phyloP scores from a whole-genome alignment of 1,140 invertebrate species.

The Drosophila oshimai region DNA sequence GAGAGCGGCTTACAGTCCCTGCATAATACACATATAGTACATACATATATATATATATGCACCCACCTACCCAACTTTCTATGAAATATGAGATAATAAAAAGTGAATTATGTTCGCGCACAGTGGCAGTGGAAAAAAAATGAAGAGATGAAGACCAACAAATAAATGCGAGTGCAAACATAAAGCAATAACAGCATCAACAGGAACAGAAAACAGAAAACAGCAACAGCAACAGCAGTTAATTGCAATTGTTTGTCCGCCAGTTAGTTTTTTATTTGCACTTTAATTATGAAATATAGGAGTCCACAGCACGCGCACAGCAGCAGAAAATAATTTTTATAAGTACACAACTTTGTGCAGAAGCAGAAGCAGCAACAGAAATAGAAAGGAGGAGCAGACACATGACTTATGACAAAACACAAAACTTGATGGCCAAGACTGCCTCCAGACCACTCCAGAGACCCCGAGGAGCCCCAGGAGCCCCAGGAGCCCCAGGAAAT shows the following conservation, averaged over 20 bases:
- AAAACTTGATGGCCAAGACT: conserved; percentile 24
- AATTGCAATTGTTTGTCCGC: conserved; percentile 68
- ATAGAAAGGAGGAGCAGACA: neutral
- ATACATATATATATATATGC: neutral
- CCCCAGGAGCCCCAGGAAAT: neutral
- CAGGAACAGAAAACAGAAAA: neutral
- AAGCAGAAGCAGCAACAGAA: neutral
- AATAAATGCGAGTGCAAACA: conserved; percentile 33
- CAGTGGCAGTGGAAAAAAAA: conserved; percentile 9
- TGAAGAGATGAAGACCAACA: conserved; percentile 1
- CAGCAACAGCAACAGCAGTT: conserved; percentile 35
- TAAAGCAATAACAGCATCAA: conserved; percentile 18
- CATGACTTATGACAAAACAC: conserved; percentile 30
- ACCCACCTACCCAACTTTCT: conserved; percentile 20
- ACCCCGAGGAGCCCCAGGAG: neutral
- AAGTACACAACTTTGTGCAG: conserved; percentile 34
- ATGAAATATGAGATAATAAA: conserved; percentile 75
- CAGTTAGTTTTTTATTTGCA: conserved; percentile 70
- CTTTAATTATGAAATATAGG: conserved; percentile 72
- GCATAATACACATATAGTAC: neutral
- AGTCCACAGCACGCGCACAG: conserved; percentile 8
- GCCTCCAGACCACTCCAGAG: neutral
- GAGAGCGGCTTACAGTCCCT: conserved; percentile 7
- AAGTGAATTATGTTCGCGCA: conserved; percentile 69
- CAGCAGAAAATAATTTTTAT: conserved; percentile 59